These are phyloP conservation scores for Dromius quadrimaculatus DNA, from an alignment of 2,888 invertebrate species.

Conservation along the genomic window DNA sequence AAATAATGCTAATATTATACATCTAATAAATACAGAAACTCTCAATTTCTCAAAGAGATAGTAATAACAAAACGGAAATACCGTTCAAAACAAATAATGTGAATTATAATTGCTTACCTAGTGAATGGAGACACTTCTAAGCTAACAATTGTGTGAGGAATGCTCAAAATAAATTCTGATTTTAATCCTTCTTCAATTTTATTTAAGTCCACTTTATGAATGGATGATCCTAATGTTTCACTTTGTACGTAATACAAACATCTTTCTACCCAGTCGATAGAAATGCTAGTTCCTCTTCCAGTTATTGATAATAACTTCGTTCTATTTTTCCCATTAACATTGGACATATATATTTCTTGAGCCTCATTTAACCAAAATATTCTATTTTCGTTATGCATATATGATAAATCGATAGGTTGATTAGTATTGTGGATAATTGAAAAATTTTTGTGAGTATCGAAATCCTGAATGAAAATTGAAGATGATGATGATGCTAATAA, in stretches of 20 bases:
- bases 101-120: too few species aligned
- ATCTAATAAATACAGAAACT: too few species aligned
- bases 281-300: constrained; percentile 75
- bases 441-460: constrained; percentile 75
- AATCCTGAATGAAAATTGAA: constrained; percentile 79
- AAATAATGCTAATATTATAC: too few species aligned
- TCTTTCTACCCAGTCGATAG: constrained; percentile 90
- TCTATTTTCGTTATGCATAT: constrained; percentile 77
- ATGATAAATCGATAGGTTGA: constrained; percentile 77
- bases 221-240: constrained; percentile 67
- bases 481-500: constrained; percentile 81
- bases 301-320: constrained; percentile 71
- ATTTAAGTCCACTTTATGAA: constrained; percentile 77
- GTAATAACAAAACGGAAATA: too few species aligned
- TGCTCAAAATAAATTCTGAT: constrained; percentile 69
- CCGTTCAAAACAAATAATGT: too few species aligned
- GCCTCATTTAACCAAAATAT: constrained; percentile 87
- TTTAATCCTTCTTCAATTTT: constrained; percentile 71
- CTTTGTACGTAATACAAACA: constrained; percentile 85
- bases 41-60: too few species aligned
- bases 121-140: constrained; percentile 81
- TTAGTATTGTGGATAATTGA: constrained; percentile 73
- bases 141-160: constrained; percentile 72
- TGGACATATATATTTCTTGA: constrained; percentile 73
- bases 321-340: constrained; percentile 69